A percentile compares a stretch with the other conserved stretches of the same genome.
phyloP scores from a whole-genome alignment of 2,888 invertebrate species.

The Lasioglossum lativentre region DNA sequence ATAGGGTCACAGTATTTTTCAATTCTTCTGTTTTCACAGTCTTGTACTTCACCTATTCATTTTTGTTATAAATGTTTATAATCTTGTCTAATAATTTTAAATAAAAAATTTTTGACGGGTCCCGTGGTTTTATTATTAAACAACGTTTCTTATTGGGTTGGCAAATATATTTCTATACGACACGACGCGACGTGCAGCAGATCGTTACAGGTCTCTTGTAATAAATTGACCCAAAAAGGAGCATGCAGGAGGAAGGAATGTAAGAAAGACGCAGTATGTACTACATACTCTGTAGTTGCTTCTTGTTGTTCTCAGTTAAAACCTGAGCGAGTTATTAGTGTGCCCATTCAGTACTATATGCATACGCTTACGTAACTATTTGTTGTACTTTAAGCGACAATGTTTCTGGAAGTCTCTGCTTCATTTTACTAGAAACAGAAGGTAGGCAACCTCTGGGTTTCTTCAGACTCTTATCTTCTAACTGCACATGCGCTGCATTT shows the following conservation, averaged over 20 bases:
- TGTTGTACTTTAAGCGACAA: not conserved
- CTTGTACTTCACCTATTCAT: too few species aligned
- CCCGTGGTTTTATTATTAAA: not conserved
- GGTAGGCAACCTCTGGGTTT: not conserved
- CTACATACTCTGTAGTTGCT: too few species aligned
- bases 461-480: not conserved
- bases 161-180: not conserved
- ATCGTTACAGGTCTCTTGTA: not conserved
- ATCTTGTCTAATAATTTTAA: too few species aligned
- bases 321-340: not conserved
- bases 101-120: not conserved
- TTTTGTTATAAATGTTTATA: too few species aligned
- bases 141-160: not conserved
- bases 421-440: not conserved
- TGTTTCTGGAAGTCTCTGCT: not conserved
- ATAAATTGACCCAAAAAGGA: not conserved
- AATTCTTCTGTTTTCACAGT: not conserved
- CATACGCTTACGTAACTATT: not conserved
- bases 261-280: not conserved
- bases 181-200: not conserved
- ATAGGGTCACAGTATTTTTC: not conserved
- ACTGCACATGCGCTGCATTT: not conserved
- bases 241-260: not conserved
- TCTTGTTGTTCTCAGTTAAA: not conserved
- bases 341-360: not conserved